phyloP scores from a whole-genome alignment of 2,113 vertebrate species.

The Piliocolobus tephrosceles region DNA sequence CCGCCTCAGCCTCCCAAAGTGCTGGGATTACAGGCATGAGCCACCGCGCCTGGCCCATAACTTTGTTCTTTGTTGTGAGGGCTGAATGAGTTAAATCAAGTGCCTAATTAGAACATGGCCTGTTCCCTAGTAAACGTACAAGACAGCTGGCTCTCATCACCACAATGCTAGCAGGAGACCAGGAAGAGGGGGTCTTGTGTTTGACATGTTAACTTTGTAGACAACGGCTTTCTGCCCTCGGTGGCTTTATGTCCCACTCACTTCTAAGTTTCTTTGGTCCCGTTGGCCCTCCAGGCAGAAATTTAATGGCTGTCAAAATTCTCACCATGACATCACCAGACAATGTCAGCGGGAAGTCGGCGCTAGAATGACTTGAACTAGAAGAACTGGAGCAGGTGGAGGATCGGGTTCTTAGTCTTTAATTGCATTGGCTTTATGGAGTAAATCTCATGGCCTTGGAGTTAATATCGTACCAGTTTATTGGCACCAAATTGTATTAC shows the following conservation, averaged over 20 bases:
- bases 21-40: too few species aligned
- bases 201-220: background rate
- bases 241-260: background rate
- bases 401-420: background rate
- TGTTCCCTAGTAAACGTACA: background rate
- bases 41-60: background rate
- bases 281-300: background rate
- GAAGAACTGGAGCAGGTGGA: background rate
- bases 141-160: background rate
- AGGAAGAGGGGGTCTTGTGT: too few species aligned
- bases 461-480: conserved; percentile 1
- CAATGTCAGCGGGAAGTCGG: background rate
- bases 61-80: background rate
- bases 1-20: too few species aligned
- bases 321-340: conserved; percentile 49
- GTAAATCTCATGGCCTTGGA: conserved; percentile 19
- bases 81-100: background rate
- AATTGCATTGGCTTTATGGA: background rate
- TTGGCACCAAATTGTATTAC: conserved; percentile 49
- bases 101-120: background rate
- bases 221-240: background rate
- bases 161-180: background rate
- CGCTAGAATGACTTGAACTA: conserved; percentile 3
- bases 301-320: conserved; percentile 43
- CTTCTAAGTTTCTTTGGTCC: background rate